phyloP scores from a whole-genome alignment of 64 coral and sea anemone genomes.

The Montipora capricornis region DNA sequence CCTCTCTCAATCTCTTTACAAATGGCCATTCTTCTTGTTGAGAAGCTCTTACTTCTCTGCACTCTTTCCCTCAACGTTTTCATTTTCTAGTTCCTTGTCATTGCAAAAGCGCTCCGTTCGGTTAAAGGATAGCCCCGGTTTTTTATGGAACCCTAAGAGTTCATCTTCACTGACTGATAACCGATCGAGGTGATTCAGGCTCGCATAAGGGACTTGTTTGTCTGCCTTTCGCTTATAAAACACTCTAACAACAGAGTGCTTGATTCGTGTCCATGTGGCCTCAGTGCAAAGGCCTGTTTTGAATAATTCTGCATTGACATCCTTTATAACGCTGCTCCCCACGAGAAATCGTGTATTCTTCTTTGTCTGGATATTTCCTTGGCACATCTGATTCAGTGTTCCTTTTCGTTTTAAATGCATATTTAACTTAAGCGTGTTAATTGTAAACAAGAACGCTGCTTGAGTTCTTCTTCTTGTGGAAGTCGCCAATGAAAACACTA shows the following conservation, averaged over 20 bases:
- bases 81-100: background rate
- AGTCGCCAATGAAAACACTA: conserved; percentile 7
- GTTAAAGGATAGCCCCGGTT: background rate
- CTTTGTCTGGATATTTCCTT: background rate
- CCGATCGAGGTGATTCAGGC: background rate
- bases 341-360: background rate
- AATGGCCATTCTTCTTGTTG: conserved; percentile 34
- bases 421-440: background rate
- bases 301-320: background rate
- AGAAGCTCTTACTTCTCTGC: conserved; percentile 1
- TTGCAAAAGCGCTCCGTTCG: background rate
- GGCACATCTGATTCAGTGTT: background rate
- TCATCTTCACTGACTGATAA: conserved; percentile 9
- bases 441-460: background rate
- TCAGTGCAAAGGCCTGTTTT: background rate
- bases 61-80: background rate
- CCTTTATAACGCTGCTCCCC: background rate
- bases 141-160: background rate
- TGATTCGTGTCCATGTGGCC: conserved; percentile 14
- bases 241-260: background rate
- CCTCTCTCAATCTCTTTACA: conserved; percentile 26
- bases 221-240: background rate
- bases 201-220: conserved; percentile 21
- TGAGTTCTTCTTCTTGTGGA: background rate
- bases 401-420: conserved; percentile 41